Evolutionary conservation across 2,113 vertebrate species (phyloP), one percentile per base, ranked within the genome.

Genomic region (Orycteropus afer): DNA sequence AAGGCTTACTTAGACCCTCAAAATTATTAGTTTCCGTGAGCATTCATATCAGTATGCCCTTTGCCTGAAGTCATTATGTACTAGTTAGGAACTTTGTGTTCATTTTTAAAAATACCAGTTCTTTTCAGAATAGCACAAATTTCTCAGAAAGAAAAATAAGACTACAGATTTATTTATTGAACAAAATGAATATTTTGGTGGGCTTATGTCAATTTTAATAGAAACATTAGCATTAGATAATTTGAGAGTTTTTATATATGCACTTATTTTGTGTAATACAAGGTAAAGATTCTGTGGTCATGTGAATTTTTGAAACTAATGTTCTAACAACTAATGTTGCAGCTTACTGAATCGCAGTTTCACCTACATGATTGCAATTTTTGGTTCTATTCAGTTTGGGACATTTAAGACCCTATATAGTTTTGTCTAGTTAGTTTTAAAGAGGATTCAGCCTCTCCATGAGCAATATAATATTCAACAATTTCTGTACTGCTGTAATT

Each of bases 71-170:
- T 77, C 51, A 51, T 47, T 49, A 10, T 4, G n/a, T 69, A 7
- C 37, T 53, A 76, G 14, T 53, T 93, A 85, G 69, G 37, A 27
- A 61, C 81, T 93, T 83, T 1, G 5, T 55, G 45, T 81, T 90
- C 25, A 17, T 55, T 83, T 83, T 67, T 53, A 55, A 61, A 83
- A 94, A 87, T 45, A 93, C 32, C 65, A 47, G 3, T 94, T 84
- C 27, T 92, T 96, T 95, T 89, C 49, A 89, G 42, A 77, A 73
- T 93, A 53, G 73, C 11, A 22, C 67, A 53, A 59, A 59, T 92
- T 92, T 93, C 51, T 93, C 15, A 47, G 34, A 59, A 93, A 86
- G 71, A 71, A 91, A 91, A 80, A 89, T 88, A 85, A 74, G 73
- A 37, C 7, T 32, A 47, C 40, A 82, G 25, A 78, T 27, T 79